Evolutionary conservation across 2,113 vertebrate genomes (phyloP).

Genomic region (Hystrix cristata): DNA sequence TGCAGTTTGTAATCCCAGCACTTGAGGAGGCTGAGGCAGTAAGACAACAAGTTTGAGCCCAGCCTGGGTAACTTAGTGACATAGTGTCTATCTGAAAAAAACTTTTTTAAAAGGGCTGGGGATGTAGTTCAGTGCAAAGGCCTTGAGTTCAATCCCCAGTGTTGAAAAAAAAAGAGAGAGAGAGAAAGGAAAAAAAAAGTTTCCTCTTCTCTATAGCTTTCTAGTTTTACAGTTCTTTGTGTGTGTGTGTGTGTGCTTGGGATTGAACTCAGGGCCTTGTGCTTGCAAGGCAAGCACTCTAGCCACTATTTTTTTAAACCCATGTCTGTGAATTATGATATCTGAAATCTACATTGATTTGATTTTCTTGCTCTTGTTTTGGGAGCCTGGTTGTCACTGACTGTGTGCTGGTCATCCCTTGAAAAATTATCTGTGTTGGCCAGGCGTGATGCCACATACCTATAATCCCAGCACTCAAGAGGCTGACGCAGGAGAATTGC

Average conservation of each 20-base stretch:
- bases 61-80: neutral
- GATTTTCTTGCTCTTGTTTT: neutral
- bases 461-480: neutral
- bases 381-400: neutral
- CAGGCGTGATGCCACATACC: neutral
- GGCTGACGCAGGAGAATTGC: neutral
- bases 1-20: neutral
- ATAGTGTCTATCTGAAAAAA: neutral
- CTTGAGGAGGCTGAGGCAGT: neutral
- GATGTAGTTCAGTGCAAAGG: neutral
- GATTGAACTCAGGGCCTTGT: too few relatives aligned
- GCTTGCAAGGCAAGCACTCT: too few relatives aligned
- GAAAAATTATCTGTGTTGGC: neutral
- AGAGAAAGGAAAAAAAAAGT: too few relatives aligned
- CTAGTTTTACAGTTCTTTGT: constrained; percentile 17
- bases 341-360: neutral
- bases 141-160: neutral
- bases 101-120: neutral
- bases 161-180: neutral
- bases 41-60: neutral
- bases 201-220: neutral
- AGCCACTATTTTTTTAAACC: neutral
- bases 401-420: neutral
- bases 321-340: neutral
- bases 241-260: neutral